Conservation (phyloP, 2,113 vertebrate genomes). For the Bufo gargarizans region DNA sequence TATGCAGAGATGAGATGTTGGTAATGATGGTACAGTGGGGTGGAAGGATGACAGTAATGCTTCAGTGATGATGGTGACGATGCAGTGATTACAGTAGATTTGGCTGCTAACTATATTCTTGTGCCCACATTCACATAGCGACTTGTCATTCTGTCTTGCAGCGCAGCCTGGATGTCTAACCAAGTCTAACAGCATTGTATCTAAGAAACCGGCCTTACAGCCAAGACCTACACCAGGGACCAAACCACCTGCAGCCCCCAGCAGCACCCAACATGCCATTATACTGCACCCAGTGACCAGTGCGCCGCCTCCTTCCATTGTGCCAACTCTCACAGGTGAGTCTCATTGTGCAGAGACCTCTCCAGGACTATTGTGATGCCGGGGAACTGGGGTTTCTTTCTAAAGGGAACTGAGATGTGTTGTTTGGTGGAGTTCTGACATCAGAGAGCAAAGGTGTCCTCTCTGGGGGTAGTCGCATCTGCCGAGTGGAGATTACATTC, state of each 20-base stretch:
- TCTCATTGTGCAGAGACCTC: neutral
- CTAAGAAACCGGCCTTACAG: constrained; percentile 49
- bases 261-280: constrained; percentile 16
- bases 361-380: neutral
- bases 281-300: constrained; percentile 51
- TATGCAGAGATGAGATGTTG: too few relatives aligned
- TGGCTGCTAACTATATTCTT: neutral
- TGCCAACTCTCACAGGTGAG: constrained; percentile 36
- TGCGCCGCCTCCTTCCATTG: neutral
- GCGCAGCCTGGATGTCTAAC: constrained; percentile 35
- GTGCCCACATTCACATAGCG: neutral
- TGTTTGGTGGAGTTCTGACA: too few relatives aligned
- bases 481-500: too few relatives aligned
- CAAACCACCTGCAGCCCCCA: neutral
- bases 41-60: neutral
- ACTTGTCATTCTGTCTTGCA: neutral
- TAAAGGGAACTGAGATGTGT: neutral
- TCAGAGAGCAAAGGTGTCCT: too few relatives aligned
- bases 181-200: constrained; percentile 10
- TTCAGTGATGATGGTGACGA: neutral
- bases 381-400: neutral
- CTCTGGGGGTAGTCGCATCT: too few relatives aligned
- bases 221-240: constrained; percentile 33
- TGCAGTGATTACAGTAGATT: neutral
- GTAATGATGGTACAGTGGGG: too few relatives aligned